Base-by-base conservation (phyloP, 2,888 invertebrate genomes). In the Cryptocephalus moraei region DNA sequence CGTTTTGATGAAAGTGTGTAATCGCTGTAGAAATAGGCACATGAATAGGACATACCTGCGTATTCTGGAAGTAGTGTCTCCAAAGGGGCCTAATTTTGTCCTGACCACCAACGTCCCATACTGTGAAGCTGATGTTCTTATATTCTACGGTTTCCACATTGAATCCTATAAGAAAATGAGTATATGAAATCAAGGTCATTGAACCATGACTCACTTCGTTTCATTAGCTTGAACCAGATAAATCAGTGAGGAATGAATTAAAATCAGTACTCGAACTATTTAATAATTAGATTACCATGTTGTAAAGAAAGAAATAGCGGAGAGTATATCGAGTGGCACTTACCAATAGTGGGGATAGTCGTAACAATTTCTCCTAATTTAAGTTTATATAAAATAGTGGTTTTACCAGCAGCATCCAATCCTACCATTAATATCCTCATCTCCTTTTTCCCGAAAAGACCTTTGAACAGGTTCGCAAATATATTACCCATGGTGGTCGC, bases 361-460 rank as follows among this genome's bases (percentile, higher is more conserved):
- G 96, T 96, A 72, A 97, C 96, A 81, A 96, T 96, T 88, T 97
- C 96, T 74, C 96, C 96, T 82, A 97, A 84, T 84, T 97, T 97
- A 74, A 97, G 85, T 86, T 97, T 97, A 83, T 96, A 96, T 77
- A 97, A 82, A 78, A 97, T 97, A 77, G 96, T 97, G 71, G 97
- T 97, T 86, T 97, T 97, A 82, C 97, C 97, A 78, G 97, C 97
- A 69, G 96, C 96, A 82, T 97, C 96, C 72, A 95, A 82, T 72
- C 94, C 94, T 64, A 95, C 94, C 96, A 97, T 97, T 78, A 97
- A 81, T 84, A 97, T 96, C 81, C 99, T 89, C 97, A 99, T 97
- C 81, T 99, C 96, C 73, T 96, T 97, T 79, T 97, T 99, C 79
- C 99, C 97, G 77, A 99, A 97, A 64, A 99, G 90, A 81, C 95